These are phyloP conservation scores for Alaudala cheleensis DNA, from an alignment of 2,113 vertebrate genomes.

Conservation along the genomic window DNA sequence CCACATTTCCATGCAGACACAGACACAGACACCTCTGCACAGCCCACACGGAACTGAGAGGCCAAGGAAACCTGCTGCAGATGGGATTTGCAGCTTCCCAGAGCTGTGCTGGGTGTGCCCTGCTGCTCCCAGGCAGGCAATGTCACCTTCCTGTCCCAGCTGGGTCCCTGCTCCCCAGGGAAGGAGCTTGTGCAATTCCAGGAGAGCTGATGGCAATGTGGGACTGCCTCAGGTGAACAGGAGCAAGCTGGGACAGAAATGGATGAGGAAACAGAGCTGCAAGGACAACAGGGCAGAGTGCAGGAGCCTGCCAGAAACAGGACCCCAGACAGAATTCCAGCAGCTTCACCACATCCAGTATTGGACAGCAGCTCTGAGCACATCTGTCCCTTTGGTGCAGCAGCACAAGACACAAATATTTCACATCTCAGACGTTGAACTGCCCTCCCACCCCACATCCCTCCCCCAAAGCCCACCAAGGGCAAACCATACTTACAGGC, in stretches of 20 bases:
- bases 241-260: background rate
- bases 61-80: background rate
- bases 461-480: background rate
- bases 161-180: background rate
- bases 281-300: background rate
- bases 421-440: background rate
- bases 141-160: background rate
- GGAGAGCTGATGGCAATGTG: background rate
- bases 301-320: background rate
- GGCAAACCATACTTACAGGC: slow-evolving; percentile 88
- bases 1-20: background rate
- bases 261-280: background rate
- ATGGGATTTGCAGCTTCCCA: background rate
- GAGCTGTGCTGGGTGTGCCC: background rate
- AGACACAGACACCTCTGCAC: background rate
- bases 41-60: background rate
- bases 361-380: background rate
- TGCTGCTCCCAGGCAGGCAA: background rate
- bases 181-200: background rate
- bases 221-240: background rate
- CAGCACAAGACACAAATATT: background rate
- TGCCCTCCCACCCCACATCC: background rate
- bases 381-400: background rate
- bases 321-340: background rate
- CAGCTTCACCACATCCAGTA: background rate